Evolutionary conservation across 2,113 vertebrate genomes (phyloP), one percentile per base, ranked within the genome.

Genomic region (Machaerirhynchus nigripectus): DNA sequence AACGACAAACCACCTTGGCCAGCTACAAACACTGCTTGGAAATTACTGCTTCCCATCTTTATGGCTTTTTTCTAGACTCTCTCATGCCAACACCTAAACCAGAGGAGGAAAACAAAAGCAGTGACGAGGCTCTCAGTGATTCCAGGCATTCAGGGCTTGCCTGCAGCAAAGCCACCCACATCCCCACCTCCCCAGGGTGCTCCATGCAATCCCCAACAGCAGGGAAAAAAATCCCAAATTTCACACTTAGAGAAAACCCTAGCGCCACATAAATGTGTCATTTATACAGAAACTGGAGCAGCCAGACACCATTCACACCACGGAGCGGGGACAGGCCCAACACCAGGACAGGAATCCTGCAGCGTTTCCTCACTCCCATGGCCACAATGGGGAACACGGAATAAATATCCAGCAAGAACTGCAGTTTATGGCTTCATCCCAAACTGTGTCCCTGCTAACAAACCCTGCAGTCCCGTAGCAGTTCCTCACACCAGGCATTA

Each of bases 261-360:
- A 37, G 47, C 87, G 89, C 63, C 64, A 64, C 68, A 90, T 15
- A 78, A 70, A 96, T 91, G 84, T 60, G 91, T 95, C 50, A 96
- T 97, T 97, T 68, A 95, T 90, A 68, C 81, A 95, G 87, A 70
- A 95, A 95, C 19, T 40, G 70, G 90, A 95, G 84, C 82, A 92
- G 17, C 53, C 37, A 90, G 63, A 49, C 65, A 60, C 7, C 39
- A 23, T 11, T 42, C 26, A 35, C 33, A 35, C 20, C 35, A 21
- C 6, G 9, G 49, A 46, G 44, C 2, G 35, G 28, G 31, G 46
- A 35, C n/a, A 50, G 61, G 49, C 50, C 57, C 22, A 7, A 13
- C 49, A 26, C 7, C 27, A 37, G 59, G 71, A 76, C 74, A 53
- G 69, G 67, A 89, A 44, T 5, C 24, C 39, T 35, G 52, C 57